Conservation (phyloP, 2,113 vertebrate genomes). For the Amia ocellicauda region DNA sequence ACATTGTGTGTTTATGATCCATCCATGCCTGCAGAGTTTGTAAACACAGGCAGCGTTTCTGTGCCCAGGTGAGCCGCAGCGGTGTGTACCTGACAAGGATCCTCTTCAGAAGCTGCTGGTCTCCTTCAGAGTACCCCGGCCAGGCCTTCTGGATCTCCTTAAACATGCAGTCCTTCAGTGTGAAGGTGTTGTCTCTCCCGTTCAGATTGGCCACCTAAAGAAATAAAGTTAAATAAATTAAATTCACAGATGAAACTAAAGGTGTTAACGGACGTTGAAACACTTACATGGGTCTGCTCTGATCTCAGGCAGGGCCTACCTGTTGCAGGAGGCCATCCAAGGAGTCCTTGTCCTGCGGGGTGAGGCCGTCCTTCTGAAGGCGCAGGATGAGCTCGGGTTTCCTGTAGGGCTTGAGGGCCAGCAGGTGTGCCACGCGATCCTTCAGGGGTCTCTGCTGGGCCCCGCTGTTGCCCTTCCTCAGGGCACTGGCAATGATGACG, state of each 20-base stretch:
- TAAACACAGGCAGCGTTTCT: background rate
- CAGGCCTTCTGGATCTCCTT: conserved; percentile 93
- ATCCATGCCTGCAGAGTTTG: too few species aligned
- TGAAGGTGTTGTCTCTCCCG: conserved; percentile 85
- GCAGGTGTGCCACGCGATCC: conserved; percentile 87
- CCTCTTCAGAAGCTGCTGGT: conserved; percentile 90
- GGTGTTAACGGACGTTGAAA: too few species aligned
- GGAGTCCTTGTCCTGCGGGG: conserved; percentile 79
- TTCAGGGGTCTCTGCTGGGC: conserved; percentile 78
- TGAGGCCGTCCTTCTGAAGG: conserved; percentile 89
- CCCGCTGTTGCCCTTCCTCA: conserved; percentile 65
- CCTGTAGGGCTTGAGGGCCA: conserved; percentile 94
- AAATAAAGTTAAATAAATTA: conserved; percentile 24
- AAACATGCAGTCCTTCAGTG: conserved; percentile 84
- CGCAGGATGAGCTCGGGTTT: conserved; percentile 91
- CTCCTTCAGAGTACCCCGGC: conserved; percentile 93
- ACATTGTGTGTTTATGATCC: too few species aligned
- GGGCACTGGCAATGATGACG: conserved; percentile 81
- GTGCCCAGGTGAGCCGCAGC: background rate
- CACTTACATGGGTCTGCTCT: too few species aligned
- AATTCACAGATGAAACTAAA: background rate
- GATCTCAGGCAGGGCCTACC: too few species aligned
- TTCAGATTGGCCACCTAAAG: conserved; percentile 85
- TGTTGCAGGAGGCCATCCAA: conserved; percentile 90
- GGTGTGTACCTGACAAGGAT: conserved; percentile 79